Conservation (phyloP, 1,140 invertebrate genomes). For the Danaus melanippus region DNA sequence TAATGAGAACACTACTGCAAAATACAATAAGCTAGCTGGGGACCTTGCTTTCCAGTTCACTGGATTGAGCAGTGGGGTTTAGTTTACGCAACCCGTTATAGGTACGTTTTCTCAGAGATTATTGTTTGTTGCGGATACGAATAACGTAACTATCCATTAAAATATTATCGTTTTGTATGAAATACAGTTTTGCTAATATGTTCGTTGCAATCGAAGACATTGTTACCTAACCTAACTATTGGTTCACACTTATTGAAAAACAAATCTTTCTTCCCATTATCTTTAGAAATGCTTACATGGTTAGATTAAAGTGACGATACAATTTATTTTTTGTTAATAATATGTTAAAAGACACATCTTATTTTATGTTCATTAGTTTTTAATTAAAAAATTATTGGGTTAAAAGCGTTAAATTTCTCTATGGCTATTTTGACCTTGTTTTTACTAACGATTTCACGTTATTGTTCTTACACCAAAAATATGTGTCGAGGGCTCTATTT, state of each 20-base stretch:
- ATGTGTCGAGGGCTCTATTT: conserved; percentile 65
- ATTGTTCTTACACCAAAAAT: conserved; percentile 61
- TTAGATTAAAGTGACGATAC: no score
- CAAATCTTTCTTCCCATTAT: no score
- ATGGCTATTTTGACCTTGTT: conserved; percentile 42
- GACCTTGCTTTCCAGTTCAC: conserved; percentile 70
- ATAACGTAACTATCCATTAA: no score
- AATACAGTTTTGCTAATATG: no score
- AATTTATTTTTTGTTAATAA: no score
- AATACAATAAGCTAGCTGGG: conserved; percentile 56
- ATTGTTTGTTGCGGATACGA: conserved; percentile 4
- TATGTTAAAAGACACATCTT: no score
- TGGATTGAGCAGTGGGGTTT: conserved; percentile 54
- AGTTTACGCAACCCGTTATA: conserved; percentile 55
- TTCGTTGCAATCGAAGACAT: no score
- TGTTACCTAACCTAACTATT: no score
- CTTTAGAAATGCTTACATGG: no score
- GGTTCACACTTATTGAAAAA: no score
- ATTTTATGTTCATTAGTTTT: neutral
- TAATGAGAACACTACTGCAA: conserved; percentile 60
- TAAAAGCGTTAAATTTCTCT: conserved; percentile 11
- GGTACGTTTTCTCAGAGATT: conserved; percentile 50
- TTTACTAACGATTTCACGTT: conserved; percentile 60
- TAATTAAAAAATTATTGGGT: conserved; percentile 12
- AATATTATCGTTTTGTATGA: no score